Conservation (phyloP, 2,888 invertebrate species). For the Laothoe populi region DNA sequence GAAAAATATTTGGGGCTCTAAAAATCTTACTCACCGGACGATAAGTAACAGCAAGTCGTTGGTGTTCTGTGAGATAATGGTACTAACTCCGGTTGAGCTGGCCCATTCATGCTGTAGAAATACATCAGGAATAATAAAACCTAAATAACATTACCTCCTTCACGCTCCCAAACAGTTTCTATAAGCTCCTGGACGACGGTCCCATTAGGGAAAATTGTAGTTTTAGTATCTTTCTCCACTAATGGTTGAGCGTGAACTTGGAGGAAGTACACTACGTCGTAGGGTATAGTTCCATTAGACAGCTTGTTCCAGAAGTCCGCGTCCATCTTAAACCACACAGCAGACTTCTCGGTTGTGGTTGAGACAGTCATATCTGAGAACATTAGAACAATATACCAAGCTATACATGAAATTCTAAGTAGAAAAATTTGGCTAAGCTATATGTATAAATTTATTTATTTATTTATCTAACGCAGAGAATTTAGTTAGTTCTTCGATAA, state of each 20-base stretch:
- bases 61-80: too few relatives aligned
- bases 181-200: slow-evolving; percentile 54
- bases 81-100: background rate
- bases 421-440: too few relatives aligned
- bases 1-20: too few relatives aligned
- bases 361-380: slow-evolving; percentile 28
- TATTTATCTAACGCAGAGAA: too few relatives aligned
- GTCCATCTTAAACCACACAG: slow-evolving; percentile 26
- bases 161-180: slow-evolving; percentile 39
- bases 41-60: too few relatives aligned
- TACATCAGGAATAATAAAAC: background rate
- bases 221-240: slow-evolving; percentile 50
- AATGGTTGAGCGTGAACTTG: slow-evolving; percentile 46
- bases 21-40: too few relatives aligned
- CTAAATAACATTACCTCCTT: slow-evolving; percentile 33
- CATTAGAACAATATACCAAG: background rate
- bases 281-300: slow-evolving; percentile 25
- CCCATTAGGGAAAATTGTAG: slow-evolving; percentile 57
- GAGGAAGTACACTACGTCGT: slow-evolving; percentile 48
- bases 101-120: background rate
- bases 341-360: slow-evolving; percentile 3
- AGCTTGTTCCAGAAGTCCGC: slow-evolving; percentile 35
- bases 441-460: too few relatives aligned
- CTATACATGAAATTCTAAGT: too few relatives aligned
- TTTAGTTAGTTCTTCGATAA: too few relatives aligned